Evolutionary conservation across 2,888 invertebrate species (phyloP).

Genomic region (Alloplasta piceator): DNA sequence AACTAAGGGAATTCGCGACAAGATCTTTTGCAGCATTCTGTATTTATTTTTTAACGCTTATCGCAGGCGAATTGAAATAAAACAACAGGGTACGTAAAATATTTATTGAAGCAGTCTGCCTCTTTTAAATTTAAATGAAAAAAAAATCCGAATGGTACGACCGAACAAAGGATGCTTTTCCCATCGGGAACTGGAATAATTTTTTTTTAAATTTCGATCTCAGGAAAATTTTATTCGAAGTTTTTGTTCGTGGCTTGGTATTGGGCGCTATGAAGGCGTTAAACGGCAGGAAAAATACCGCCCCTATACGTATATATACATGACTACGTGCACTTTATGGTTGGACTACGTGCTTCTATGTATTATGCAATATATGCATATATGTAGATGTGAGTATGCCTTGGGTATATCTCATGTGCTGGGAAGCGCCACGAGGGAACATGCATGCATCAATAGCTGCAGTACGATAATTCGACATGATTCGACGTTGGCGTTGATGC

Average conservation of each 20-base stretch:
- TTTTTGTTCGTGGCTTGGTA: neutral
- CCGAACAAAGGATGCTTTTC: too few relatives aligned
- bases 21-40: too few relatives aligned
- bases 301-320: neutral
- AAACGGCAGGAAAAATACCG: constrained; percentile 5
- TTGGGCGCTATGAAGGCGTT: neutral
- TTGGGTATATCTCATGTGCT: neutral
- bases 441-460: constrained; percentile 21
- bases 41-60: too few relatives aligned
- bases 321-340: constrained; percentile 30
- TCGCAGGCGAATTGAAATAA: too few relatives aligned
- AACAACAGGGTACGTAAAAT: too few relatives aligned
- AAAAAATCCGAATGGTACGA: too few relatives aligned
- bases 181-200: too few relatives aligned
- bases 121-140: too few relatives aligned
- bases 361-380: constrained; percentile 2
- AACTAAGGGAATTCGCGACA: too few relatives aligned
- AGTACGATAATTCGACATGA: constrained; percentile 40
- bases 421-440: neutral
- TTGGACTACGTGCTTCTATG: neutral
- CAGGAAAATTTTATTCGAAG: neutral
- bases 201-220: too few relatives aligned
- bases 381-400: neutral
- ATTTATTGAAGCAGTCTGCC: too few relatives aligned
- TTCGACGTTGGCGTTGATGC: constrained; percentile 28